A percentile compares a stretch with the other conserved stretches of the same genome.
phyloP scores from a whole-genome alignment of 2,888 invertebrate genomes.

The Parnassius glacialis region DNA sequence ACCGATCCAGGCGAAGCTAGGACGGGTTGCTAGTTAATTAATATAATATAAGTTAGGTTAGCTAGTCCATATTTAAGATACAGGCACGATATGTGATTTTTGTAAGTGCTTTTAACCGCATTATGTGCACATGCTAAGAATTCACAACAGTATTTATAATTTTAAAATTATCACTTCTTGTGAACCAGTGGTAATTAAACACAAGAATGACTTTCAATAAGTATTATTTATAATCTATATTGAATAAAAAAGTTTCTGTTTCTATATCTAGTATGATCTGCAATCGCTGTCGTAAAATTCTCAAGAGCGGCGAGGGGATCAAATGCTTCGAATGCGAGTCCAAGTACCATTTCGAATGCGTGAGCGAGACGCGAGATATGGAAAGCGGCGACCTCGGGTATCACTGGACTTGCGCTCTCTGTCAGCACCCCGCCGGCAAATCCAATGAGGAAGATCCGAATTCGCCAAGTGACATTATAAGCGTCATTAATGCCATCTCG shows the following conservation, averaged over 20 bases:
- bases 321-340: slow-evolving; percentile 50
- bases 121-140: too few species aligned
- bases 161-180: slow-evolving; percentile 11
- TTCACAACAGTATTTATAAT: neutral
- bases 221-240: too few species aligned
- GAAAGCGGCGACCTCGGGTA: slow-evolving; percentile 50
- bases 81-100: too few species aligned
- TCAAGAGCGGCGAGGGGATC: slow-evolving; percentile 44
- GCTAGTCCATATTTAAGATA: too few species aligned
- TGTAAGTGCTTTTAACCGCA: too few species aligned
- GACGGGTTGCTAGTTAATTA: too few species aligned
- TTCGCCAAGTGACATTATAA: slow-evolving; percentile 31
- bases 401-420: slow-evolving; percentile 58
- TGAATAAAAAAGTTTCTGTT: too few species aligned
- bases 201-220: too few species aligned
- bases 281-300: slow-evolving; percentile 47
- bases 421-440: slow-evolving; percentile 42
- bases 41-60: too few species aligned
- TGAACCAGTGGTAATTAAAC: too few species aligned
- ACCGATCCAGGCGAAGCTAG: too few species aligned
- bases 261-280: slow-evolving; percentile 46
- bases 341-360: slow-evolving; percentile 44
- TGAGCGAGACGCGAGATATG: slow-evolving; percentile 36
- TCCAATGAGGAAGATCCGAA: slow-evolving; percentile 29
- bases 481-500: slow-evolving; percentile 44